Evolutionary conservation across 2,113 vertebrate genomes (phyloP).

Genomic region (Dipodomys merriami): DNA sequence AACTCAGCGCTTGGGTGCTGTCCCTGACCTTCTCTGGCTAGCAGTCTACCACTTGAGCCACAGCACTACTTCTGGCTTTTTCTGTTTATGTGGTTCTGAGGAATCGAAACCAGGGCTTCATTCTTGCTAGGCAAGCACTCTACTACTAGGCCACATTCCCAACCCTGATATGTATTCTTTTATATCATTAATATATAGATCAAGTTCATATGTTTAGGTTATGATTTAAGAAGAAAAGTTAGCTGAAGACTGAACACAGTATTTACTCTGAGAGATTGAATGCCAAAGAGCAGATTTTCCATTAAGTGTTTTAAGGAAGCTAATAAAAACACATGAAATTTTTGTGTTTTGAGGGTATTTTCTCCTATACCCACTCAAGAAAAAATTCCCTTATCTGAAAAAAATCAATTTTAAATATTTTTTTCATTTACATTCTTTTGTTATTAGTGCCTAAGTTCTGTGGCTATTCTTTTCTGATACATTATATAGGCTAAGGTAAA

Average conservation of each 20-base stretch:
- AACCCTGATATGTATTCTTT: neutral
- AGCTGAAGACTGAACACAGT: neutral
- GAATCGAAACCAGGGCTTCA: too few relatives aligned
- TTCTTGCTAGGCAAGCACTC: too few relatives aligned
- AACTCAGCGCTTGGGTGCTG: too few relatives aligned
- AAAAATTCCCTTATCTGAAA: neutral
- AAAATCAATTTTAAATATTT: conserved; percentile 25
- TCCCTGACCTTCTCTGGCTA: too few relatives aligned
- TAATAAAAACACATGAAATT: conserved; percentile 16
- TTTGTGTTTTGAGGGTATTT: conserved; percentile 37
- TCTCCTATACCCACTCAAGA: neutral
- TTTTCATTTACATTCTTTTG: conserved; percentile 21
- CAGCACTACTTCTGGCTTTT: too few relatives aligned
- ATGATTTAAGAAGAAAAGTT: conserved; percentile 30
- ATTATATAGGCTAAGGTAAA: neutral
- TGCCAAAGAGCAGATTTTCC: conserved; percentile 33
- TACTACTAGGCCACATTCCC: too few relatives aligned
- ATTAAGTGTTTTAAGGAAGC: conserved; percentile 7
- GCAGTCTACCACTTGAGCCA: too few relatives aligned
- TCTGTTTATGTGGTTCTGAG: too few relatives aligned
- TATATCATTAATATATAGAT: neutral
- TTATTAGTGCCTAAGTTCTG: neutral
- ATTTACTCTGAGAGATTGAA: neutral
- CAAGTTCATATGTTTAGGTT: neutral
- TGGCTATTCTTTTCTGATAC: conserved; percentile 38